These are phyloP conservation scores for Myodes glareolus DNA, from an alignment of 2,113 vertebrate species.

Conservation along the genomic window DNA sequence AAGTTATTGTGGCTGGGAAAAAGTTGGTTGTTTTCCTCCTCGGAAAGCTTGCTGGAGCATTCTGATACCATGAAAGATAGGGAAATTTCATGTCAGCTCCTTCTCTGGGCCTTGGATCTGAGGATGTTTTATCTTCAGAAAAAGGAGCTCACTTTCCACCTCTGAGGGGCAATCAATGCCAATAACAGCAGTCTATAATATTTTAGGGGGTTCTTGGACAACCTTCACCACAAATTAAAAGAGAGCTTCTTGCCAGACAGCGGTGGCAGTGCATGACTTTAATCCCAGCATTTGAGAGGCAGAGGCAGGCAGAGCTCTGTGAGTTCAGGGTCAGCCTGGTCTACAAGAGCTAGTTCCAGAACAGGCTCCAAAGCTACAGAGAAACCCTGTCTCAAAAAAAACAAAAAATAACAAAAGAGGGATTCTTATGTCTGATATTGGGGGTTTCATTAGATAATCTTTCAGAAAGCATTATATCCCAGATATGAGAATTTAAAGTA, in stretches of 20 bases:
- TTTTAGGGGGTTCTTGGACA: neutral
- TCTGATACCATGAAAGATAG: neutral
- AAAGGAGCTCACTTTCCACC: neutral
- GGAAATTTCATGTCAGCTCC: neutral
- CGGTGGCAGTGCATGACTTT: no score
- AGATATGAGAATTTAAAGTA: neutral
- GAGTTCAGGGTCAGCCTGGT: no score
- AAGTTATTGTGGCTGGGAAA: neutral
- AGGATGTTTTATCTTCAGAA: neutral
- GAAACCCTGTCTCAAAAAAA: no score
- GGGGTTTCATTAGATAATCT: neutral
- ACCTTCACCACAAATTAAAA: neutral
- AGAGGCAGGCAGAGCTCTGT: no score
- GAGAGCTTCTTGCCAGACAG: no score
- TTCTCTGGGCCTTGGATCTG: neutral
- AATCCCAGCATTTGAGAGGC: no score
- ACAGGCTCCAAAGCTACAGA: no score
- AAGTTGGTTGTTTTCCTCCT: neutral
- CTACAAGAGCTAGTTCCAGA: no score
- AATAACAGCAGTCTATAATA: neutral
- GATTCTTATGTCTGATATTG: neutral
- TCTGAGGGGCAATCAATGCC: neutral
- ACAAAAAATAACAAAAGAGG: no score
- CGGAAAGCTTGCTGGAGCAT: neutral
- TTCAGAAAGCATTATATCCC: neutral